Evolutionary conservation across 1,140 invertebrate genomes (phyloP).

Genomic region (Drosophila kepulauana): DNA sequence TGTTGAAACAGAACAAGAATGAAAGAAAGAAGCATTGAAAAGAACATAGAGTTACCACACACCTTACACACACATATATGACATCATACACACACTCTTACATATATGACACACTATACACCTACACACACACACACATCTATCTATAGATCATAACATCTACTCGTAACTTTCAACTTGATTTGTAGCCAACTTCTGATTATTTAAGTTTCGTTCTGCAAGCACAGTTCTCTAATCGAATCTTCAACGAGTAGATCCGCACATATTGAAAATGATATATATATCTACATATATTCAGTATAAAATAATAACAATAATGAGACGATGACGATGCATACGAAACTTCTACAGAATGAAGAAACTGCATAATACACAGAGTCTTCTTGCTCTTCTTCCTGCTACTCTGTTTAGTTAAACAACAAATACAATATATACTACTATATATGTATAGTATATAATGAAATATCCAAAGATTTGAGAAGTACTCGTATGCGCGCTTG

Average conservation of each 20-base stretch:
- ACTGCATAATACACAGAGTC: constrained; percentile 22
- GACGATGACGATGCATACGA: constrained; percentile 29
- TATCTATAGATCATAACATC: constrained; percentile 20
- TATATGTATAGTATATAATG: background rate
- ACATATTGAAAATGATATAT: constrained; percentile 31
- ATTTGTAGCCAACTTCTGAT: constrained; percentile 69
- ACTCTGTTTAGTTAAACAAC: constrained; percentile 8
- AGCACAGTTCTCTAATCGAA: constrained; percentile 52
- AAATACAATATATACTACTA: constrained; percentile 5
- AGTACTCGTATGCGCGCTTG: constrained; percentile 31
- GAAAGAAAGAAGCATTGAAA: constrained; percentile 33
- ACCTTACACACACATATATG: constrained; percentile 37
- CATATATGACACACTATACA: constrained; percentile 25
- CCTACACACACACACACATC: constrained; percentile 44
- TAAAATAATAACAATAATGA: constrained; percentile 2
- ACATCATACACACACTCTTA: constrained; percentile 5
- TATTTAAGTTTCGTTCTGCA: constrained; percentile 59
- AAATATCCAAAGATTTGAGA: no score
- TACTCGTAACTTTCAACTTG: constrained; percentile 48
- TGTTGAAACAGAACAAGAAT: no score
- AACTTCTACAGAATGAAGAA: constrained; percentile 47
- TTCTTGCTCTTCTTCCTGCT: constrained; percentile 14
- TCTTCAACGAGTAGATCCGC: constrained; percentile 36
- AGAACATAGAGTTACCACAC: constrained; percentile 40
- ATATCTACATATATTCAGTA: background rate